Evolutionary conservation across 2,888 invertebrate genomes (phyloP), one percentile per base, ranked within the genome.

Genomic region (Eueremaeus valkanovi): DNA sequence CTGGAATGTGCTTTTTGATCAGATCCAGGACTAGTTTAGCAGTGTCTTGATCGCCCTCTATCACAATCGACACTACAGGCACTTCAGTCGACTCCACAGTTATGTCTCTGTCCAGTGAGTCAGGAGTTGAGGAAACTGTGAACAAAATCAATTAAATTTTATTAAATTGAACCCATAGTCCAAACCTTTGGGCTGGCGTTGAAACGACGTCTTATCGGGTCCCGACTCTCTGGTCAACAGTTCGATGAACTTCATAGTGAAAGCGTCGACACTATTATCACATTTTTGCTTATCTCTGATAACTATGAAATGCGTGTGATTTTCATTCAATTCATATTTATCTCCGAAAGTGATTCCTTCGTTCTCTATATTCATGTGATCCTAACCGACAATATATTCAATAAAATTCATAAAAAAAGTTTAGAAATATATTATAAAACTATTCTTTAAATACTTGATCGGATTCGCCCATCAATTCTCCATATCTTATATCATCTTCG

Each of bases 231-330:
- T 40, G 11, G 42, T 42, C 29, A 74, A 42, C 2, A 74, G 40
- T 9, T 74, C 42, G 70, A 70, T 42, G 27, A 73, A 40, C 21
- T 72, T 51, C 29, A 73, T 72, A 49, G 73, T 73, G 40, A 75
- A 55, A 29, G 27, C 42, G 73, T 73, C 31, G 42, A 58, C 42
- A 31, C 51, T 27, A 36, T 68, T 58, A 33, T 27, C 49, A 31
- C 29, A 29, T 11, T 72, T 77, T 0, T 78, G 78, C 0, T 79
- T 79, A 36, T 83, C 82, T 36, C 81, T 81, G 8, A 82, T 79
- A 5, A 83, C 78, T 8, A 83, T 79, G 73, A 82, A 83, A 77
- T 83, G 83, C 21, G 83, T 82, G 78, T 83, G 83, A 77, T 83
- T 81, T 6, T 83, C 81, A 76, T 83, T 83, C n/a, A 84, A 77